These are phyloP conservation scores for Vipera latastei DNA, from an alignment of 2,797 vertebrate species.

Conservation along the genomic window DNA sequence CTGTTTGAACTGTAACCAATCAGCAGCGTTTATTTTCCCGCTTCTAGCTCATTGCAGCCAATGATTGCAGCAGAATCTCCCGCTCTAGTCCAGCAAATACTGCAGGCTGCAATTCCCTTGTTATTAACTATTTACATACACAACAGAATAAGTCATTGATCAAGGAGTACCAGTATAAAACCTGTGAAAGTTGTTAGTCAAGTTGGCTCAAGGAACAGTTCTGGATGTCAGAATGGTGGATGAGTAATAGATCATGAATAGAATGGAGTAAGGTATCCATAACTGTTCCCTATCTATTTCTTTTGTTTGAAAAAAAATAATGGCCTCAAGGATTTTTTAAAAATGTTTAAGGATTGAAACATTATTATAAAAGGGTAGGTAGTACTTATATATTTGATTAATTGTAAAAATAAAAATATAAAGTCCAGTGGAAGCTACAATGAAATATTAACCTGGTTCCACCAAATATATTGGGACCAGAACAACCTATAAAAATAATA, in stretches of 20 bases:
- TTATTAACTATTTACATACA: too few species aligned
- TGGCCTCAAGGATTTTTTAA: neutral
- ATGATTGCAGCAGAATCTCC: too few species aligned
- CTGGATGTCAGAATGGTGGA: neutral
- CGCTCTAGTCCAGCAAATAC: too few species aligned
- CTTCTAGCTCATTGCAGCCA: too few species aligned
- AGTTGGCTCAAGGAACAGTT: fast-evolving
- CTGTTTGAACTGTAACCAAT: too few species aligned
- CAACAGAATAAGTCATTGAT: neutral
- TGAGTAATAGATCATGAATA: neutral
- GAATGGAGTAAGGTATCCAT: neutral
- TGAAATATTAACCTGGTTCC: neutral
- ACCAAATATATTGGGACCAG: neutral
- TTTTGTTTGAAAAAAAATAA: neutral
- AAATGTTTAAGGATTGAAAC: neutral
- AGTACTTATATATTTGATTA: neutral
- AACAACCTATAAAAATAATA: neutral
- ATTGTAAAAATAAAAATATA: neutral
- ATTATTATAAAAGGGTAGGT: neutral
- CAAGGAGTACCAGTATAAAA: neutral
- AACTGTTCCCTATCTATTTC: neutral
- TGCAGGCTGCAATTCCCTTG: too few species aligned
- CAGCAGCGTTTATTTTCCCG: too few species aligned
- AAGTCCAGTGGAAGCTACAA: neutral
- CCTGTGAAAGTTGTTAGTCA: neutral